These are phyloP conservation scores for Cyphomyrus plagiostoma DNA, from an alignment of 2,113 vertebrate species.

Conservation along the genomic window DNA sequence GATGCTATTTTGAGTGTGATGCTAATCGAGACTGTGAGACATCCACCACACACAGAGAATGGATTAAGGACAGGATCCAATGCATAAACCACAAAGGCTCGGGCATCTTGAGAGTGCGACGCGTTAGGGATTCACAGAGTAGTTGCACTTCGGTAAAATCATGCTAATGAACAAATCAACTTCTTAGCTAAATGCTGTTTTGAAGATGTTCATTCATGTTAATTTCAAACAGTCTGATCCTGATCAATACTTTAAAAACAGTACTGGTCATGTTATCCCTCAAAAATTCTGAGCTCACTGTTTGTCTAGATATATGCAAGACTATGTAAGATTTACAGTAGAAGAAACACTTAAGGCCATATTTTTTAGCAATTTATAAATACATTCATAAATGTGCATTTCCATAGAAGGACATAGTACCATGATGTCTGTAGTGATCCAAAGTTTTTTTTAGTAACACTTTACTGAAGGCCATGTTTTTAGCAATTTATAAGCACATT, in stretches of 20 bases:
- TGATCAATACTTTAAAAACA: background rate
- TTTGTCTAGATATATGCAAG: background rate
- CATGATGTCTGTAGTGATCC: too few species aligned
- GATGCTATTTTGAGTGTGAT: conserved; percentile 26
- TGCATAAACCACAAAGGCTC: background rate
- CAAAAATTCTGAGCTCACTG: background rate
- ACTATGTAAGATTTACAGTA: background rate
- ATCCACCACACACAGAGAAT: conserved; percentile 12
- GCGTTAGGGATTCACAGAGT: background rate
- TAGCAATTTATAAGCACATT: too few species aligned
- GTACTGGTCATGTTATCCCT: background rate
- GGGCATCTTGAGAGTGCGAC: background rate
- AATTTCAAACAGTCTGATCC: background rate
- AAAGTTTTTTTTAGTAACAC: too few species aligned
- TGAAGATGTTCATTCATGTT: background rate
- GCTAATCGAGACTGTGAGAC: conserved; percentile 13
- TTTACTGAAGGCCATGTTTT: too few species aligned
- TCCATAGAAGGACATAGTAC: background rate
- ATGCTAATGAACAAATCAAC: background rate
- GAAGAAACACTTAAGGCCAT: background rate
- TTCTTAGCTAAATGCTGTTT: background rate
- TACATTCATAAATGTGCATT: background rate
- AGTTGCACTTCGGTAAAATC: background rate
- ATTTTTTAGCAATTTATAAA: too few species aligned
- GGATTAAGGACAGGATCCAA: background rate